A percentile compares a stretch with the other conserved stretches of the same genome.
phyloP scores from a whole-genome alignment of 2,888 invertebrate genomes.

The Pterobdella sp. region DNA sequence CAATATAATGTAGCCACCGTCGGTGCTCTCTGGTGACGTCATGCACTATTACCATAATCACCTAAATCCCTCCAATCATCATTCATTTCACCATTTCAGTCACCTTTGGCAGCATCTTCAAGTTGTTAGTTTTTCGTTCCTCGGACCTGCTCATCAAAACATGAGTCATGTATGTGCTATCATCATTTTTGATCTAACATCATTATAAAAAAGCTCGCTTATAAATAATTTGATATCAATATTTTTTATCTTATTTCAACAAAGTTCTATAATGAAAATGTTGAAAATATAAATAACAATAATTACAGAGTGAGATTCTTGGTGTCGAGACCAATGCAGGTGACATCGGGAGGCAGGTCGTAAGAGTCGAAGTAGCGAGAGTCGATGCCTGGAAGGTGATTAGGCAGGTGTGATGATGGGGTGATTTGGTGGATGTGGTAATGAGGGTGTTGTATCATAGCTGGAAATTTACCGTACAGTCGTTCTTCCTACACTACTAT shows the following conservation, averaged over 20 bases:
- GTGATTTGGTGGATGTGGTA: not conserved
- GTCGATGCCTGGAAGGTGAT: constrained; percentile 63
- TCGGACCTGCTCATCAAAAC: too few relatives aligned
- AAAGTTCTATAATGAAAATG: too few relatives aligned
- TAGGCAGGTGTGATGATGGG: not conserved
- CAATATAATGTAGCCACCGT: constrained; percentile 14
- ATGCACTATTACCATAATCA: too few relatives aligned
- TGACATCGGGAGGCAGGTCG: constrained; percentile 84
- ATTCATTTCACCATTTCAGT: constrained; percentile 1
- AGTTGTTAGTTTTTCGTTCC: constrained; percentile 68
- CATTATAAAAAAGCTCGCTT: not conserved
- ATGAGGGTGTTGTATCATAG: not conserved
- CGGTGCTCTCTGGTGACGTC: too few relatives aligned
- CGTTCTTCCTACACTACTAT: too few relatives aligned
- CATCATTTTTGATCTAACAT: too few relatives aligned
- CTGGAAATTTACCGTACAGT: not conserved
- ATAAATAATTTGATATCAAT: not conserved
- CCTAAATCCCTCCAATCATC: not conserved
- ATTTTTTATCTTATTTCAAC: too few relatives aligned
- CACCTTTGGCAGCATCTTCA: constrained; percentile 49
- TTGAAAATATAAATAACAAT: constrained; percentile 16
- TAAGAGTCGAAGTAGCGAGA: constrained; percentile 93
- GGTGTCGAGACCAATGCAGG: constrained; percentile 94
- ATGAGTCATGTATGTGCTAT: too few relatives aligned
- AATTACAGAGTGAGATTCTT: constrained; percentile 70